phyloP scores from a whole-genome alignment of 1,140 invertebrate genomes.

The Trachelipus rathkii region DNA sequence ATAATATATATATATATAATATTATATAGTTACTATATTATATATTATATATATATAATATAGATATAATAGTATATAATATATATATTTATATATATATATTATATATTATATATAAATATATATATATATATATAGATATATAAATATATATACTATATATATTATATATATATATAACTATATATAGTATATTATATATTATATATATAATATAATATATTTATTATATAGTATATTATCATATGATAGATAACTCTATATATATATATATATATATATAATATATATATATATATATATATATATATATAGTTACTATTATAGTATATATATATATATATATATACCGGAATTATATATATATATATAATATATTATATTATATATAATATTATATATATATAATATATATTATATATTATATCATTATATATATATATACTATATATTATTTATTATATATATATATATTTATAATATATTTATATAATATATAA shows the following conservation, averaged over 20 bases:
- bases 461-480: too few relatives aligned
- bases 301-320: neutral
- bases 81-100: neutral
- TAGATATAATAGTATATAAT: too few relatives aligned
- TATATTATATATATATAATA: conserved; percentile 9
- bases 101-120: too few relatives aligned
- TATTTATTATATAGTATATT: too few relatives aligned
- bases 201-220: neutral
- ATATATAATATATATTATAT: too few relatives aligned
- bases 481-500: too few relatives aligned
- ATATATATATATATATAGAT: too few relatives aligned
- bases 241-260: too few relatives aligned
- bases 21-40: neutral
- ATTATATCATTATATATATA: neutral
- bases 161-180: conserved; percentile 9
- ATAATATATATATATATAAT: conserved; percentile 13
- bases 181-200: too few relatives aligned
- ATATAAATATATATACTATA: neutral
- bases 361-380: conserved; percentile 10
- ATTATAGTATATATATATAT: too few relatives aligned
- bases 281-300: conserved; percentile 15
- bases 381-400: conserved; percentile 13
- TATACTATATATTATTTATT: neutral
- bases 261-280: conserved; percentile 13
- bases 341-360: too few relatives aligned